Evolutionary conservation across 2,113 vertebrate species (phyloP), one percentile per base, ranked within the genome.

Genomic region (Rhizomys pruinosus): DNA sequence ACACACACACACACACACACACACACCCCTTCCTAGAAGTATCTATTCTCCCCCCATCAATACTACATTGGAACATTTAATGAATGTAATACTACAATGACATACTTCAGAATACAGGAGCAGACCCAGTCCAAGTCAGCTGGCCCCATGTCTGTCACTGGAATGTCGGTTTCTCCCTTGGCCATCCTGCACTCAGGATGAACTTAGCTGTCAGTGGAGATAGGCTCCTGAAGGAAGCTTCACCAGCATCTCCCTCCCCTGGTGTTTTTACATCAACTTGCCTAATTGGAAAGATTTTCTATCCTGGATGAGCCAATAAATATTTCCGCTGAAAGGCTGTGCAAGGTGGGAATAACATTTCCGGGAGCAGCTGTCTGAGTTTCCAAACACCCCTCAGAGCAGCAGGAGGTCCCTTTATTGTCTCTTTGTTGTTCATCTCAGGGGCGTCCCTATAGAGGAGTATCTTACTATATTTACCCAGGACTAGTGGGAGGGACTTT

Each of bases 281-380:
- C 39, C 94, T 69, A 68, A 79, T 89, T 92, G 63, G 0, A 1
- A 7, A 82, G 87, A 90, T 90, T 90, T 61, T 64, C 91, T 87
- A 81, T 61, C 52, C 27, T 81, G 0, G n/a, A 44, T 92, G 96
- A 20, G 90, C 32, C 86, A 42, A 37, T 42, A 90, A 92, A 66
- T 88, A 84, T 84, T 96, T 97, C 94, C 71, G 44, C 0, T 34
- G 74, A 96, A 92, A 85, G 90, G 74, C 63, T 52, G 52, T 23
- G 92, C 94, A 96, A 95, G 80, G 93, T 92, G 92, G 73, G 93
- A 87, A 39, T 7, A 66, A 57, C 84, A 90, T 32, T 81, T 94
- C 86, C 69, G 96, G 95, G 97, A 97, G 94, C 96, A 97, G 96
- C 96, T 95, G 92, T 84, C 52, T 92, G 80, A 84, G 96, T 55